Evolutionary conservation across 2,797 vertebrate species (phyloP).

Genomic region (Heliangelus exortis): DNA sequence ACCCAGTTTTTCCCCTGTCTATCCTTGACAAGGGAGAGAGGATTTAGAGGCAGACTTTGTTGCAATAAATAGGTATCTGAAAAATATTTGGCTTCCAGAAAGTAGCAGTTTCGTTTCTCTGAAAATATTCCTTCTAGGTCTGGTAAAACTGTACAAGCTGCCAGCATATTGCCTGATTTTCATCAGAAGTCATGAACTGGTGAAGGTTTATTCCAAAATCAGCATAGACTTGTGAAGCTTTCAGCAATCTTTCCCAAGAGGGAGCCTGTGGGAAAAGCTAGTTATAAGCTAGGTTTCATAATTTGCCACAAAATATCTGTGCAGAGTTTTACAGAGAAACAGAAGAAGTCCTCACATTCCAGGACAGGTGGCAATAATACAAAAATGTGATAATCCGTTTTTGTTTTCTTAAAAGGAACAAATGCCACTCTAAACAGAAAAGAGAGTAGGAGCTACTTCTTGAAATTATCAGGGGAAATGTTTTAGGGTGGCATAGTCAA

Average conservation of each 20-base stretch:
- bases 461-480: neutral
- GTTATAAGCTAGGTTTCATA: neutral
- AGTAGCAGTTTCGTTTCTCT: neutral
- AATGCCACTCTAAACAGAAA: neutral
- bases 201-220: conserved; percentile 21
- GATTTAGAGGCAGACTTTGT: neutral
- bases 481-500: neutral
- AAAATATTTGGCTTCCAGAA: neutral
- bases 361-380: neutral
- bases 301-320: neutral
- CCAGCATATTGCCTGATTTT: neutral
- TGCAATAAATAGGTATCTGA: neutral
- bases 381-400: neutral
- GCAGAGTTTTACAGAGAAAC: neutral
- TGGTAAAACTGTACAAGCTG: neutral
- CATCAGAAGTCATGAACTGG: neutral
- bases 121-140: neutral
- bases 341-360: neutral
- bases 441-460: neutral
- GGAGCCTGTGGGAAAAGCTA: neutral
- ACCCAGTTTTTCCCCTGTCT: neutral
- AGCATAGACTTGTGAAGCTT: neutral
- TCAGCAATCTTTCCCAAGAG: neutral
- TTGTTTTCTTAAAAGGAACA: neutral
- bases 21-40: neutral